Conservation (phyloP, 2,797 vertebrate genomes). For the Anabacerthia variegaticeps region DNA sequence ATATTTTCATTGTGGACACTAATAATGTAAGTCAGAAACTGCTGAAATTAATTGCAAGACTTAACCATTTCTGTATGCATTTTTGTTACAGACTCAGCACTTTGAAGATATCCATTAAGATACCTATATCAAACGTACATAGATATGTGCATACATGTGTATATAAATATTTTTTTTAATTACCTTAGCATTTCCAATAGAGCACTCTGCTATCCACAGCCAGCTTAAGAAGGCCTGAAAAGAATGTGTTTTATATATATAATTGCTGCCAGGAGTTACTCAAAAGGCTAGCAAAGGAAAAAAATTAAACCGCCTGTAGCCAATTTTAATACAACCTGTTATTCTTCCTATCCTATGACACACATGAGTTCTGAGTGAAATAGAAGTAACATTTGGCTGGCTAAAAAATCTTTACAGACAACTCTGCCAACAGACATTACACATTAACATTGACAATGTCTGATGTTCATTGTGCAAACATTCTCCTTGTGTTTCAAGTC, state of each 20-base stretch:
- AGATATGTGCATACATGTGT: background rate
- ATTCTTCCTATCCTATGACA: constrained; percentile 43
- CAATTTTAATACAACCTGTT: constrained; percentile 61
- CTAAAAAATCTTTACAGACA: constrained; percentile 61
- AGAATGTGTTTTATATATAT: background rate
- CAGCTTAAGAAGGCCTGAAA: constrained; percentile 6
- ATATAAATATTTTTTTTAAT: background rate
- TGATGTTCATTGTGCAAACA: constrained; percentile 52
- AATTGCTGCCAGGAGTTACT: constrained; percentile 40
- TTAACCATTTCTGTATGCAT: background rate
- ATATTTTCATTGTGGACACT: background rate
- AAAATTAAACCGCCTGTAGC: constrained; percentile 17
- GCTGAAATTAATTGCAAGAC: background rate
- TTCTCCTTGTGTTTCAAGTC: constrained; percentile 56
- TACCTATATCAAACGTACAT: background rate
- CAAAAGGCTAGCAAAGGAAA: constrained; percentile 53
- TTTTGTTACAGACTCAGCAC: background rate
- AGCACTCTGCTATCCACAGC: background rate
- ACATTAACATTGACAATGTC: constrained; percentile 53
- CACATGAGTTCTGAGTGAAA: constrained; percentile 49
- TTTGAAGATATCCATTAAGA: background rate
- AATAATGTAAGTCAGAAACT: background rate
- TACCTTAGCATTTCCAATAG: background rate
- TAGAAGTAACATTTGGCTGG: constrained; percentile 60
- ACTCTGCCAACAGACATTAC: constrained; percentile 57